Conservation (phyloP, 2,888 invertebrate species). For the Rotaria macrura region DNA sequence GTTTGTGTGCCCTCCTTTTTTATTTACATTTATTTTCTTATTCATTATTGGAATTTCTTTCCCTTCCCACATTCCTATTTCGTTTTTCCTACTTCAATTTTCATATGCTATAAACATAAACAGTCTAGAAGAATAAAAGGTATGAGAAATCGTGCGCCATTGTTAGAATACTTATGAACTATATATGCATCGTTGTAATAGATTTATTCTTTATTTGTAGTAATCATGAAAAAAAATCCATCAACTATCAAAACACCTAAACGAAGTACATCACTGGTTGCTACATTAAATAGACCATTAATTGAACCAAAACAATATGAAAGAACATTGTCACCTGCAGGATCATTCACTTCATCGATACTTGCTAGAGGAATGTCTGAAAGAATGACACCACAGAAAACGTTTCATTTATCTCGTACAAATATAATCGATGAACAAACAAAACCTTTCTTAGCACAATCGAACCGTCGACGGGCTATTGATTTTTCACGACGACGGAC, state of each 20-base stretch:
- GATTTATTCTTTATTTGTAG: background rate
- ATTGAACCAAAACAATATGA: background rate
- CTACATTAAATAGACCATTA: background rate
- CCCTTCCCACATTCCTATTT: background rate
- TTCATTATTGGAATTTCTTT: background rate
- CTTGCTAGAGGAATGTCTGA: background rate
- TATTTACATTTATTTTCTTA: background rate
- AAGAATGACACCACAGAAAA: background rate
- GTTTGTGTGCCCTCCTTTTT: background rate
- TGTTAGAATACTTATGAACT: background rate
- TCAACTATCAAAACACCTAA: background rate
- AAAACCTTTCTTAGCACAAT: background rate
- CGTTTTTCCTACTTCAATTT: background rate
- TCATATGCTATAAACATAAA: background rate
- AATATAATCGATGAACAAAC: background rate
- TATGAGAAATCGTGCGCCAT: background rate
- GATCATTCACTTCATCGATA: background rate
- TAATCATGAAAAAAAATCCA: background rate
- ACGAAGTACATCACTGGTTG: background rate
- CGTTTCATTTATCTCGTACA: background rate
- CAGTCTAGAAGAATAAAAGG: background rate
- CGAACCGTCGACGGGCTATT: background rate
- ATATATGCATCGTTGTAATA: background rate
- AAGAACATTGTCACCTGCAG: background rate
- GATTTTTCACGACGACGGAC: constrained; percentile 14